Conservation (phyloP, 2,888 invertebrate genomes). For the Heptascelio sp. region DNA sequence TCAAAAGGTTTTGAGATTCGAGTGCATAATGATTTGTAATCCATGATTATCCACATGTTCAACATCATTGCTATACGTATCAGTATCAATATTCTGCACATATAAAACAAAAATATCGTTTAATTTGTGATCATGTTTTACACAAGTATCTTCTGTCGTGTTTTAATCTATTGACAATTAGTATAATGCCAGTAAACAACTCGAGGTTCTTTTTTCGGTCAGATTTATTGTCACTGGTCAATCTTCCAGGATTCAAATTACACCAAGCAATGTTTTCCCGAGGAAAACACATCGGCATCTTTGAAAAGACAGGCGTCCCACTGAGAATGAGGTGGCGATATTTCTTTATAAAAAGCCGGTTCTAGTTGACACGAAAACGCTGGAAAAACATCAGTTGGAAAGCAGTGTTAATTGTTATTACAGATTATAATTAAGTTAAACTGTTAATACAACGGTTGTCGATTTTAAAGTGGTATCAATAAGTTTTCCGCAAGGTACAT, state of each 20-base stretch:
- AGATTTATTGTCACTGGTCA: constrained; percentile 59
- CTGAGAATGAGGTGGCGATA: constrained; percentile 77
- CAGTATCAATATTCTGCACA: no score
- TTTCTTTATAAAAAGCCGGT: constrained; percentile 71
- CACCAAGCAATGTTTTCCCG: constrained; percentile 61
- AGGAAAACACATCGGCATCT: constrained; percentile 73
- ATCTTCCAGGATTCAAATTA: constrained; percentile 74
- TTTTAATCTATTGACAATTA: constrained; percentile 64
- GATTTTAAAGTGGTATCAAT: no score
- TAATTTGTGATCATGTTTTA: constrained; percentile 20
- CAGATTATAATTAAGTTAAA: no score
- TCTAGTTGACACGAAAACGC: constrained; percentile 47
- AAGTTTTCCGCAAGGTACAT: no score
- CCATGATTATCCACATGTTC: no score
- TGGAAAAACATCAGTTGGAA: no score
- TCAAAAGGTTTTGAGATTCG: no score
- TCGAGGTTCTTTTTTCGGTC: constrained; percentile 36
- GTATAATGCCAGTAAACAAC: constrained; percentile 66
- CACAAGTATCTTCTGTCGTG: constrained; percentile 20
- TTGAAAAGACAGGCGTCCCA: constrained; percentile 72
- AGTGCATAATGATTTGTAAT: no score
- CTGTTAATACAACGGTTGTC: no score
- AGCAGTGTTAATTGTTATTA: no score
- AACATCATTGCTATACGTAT: no score
- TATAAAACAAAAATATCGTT: no score